Conservation (phyloP, 2,888 invertebrate genomes). For the Prosopocoilus inquinatus region DNA sequence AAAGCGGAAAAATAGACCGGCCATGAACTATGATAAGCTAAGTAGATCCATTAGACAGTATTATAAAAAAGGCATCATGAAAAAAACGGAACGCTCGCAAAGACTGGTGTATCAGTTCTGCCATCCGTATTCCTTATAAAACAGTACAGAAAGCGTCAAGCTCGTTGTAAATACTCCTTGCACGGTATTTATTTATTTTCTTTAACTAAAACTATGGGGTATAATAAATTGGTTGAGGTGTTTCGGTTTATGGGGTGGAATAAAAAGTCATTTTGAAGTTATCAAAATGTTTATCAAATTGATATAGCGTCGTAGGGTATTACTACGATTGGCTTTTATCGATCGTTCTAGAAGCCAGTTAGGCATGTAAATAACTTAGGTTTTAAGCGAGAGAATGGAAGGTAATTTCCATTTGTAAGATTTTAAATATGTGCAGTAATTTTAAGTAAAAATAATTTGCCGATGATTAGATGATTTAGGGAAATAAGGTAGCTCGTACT, state of each 20-base stretch:
- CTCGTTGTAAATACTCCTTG: slow-evolving; percentile 24
- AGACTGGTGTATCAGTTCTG: slow-evolving; percentile 99
- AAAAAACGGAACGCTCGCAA: slow-evolving; percentile 97
- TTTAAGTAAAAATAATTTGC: slow-evolving; percentile 48
- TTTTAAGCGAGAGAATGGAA: slow-evolving; percentile 42
- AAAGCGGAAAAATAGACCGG: slow-evolving; percentile 94
- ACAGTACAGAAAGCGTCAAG: neutral
- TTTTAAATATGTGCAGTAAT: slow-evolving; percentile 30
- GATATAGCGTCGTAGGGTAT: slow-evolving; percentile 42
- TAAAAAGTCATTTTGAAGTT: slow-evolving; percentile 42
- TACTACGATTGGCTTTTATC: slow-evolving; percentile 35
- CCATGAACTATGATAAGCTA: slow-evolving; percentile 99
- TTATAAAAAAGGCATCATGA: slow-evolving; percentile 99
- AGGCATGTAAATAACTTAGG: slow-evolving; percentile 30
- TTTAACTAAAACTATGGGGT: slow-evolving; percentile 12
- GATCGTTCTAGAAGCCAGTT: slow-evolving; percentile 30
- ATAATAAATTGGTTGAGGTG: slow-evolving; percentile 16
- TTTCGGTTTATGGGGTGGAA: slow-evolving; percentile 13
- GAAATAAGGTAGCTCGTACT: neutral
- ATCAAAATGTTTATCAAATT: slow-evolving; percentile 38
- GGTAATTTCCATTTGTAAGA: slow-evolving; percentile 54
- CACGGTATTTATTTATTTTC: slow-evolving; percentile 24
- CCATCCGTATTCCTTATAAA: slow-evolving; percentile 85
- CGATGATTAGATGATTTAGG: slow-evolving; percentile 39
- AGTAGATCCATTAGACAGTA: slow-evolving; percentile 97